phyloP scores from a whole-genome alignment of 2,797 vertebrate genomes.

The Acrossocheilus fasciatus region DNA sequence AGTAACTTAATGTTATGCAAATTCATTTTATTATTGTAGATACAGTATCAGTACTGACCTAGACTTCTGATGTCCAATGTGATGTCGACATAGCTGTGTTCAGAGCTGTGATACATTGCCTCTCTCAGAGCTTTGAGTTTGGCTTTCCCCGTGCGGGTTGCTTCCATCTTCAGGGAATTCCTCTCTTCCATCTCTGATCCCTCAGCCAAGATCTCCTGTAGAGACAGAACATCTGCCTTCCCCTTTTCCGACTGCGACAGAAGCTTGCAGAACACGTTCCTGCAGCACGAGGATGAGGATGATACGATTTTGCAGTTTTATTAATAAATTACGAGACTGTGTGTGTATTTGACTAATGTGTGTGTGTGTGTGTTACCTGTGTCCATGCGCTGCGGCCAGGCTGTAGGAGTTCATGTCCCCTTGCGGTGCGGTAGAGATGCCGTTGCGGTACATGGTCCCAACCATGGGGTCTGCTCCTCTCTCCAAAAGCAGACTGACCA shows the following conservation, averaged over 20 bases:
- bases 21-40: background rate
- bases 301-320: conserved; percentile 44
- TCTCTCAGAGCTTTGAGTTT: conserved; percentile 94
- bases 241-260: conserved; percentile 92
- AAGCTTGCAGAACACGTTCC: conserved; percentile 96
- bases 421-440: conserved; percentile 93
- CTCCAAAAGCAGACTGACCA: conserved; percentile 96
- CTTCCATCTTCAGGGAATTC: conserved; percentile 83
- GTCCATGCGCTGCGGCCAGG: conserved; percentile 96
- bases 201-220: conserved; percentile 98
- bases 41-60: conserved; percentile 78
- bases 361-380: conserved; percentile 84
- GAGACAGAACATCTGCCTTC: conserved; percentile 92
- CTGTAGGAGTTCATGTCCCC: conserved; percentile 99
- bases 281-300: conserved; percentile 64
- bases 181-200: conserved; percentile 88
- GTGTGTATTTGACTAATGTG: background rate
- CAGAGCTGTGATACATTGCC: conserved; percentile 97
- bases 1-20: background rate
- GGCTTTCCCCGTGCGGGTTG: conserved; percentile 91
- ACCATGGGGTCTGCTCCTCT: conserved; percentile 94
- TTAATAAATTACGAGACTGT: conserved; percentile 33
- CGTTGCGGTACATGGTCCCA: conserved; percentile 96
- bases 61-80: conserved; percentile 96
- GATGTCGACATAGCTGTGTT: conserved; percentile 96